These are phyloP conservation scores for Peribatodes rhomboidaria DNA, from an alignment of 2,888 invertebrate species.

Conservation along the genomic window DNA sequence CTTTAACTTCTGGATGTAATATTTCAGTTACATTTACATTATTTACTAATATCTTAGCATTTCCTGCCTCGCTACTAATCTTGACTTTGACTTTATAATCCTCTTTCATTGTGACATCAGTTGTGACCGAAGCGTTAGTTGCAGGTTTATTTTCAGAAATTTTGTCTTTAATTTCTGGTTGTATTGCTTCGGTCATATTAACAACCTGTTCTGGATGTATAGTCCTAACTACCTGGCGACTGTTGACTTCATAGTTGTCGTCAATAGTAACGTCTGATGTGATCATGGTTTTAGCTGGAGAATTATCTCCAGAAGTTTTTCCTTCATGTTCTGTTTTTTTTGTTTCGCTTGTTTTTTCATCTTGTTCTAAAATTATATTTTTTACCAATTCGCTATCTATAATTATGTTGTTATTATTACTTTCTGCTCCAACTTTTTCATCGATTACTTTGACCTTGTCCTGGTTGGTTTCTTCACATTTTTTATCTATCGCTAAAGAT, in stretches of 20 bases:
- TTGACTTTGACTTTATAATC: neutral
- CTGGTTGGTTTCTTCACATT: neutral
- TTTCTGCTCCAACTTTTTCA: neutral
- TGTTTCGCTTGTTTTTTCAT: neutral
- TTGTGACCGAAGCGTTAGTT: neutral
- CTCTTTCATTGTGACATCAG: neutral
- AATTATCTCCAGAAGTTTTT: neutral
- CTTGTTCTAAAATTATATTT: neutral
- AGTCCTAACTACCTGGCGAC: neutral
- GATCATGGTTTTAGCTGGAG: neutral
- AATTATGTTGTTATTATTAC: neutral
- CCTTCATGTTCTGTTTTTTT: neutral
- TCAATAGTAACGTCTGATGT: neutral
- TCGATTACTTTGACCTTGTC: neutral
- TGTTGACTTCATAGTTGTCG: neutral
- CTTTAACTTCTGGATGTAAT: neutral
- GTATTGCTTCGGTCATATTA: neutral
- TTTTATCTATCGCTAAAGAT: neutral
- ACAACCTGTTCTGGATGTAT: neutral
- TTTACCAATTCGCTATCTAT: neutral
- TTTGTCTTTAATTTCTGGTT: neutral
- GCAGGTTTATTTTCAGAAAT: neutral
- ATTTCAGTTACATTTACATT: neutral
- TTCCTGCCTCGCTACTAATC: too few species aligned
- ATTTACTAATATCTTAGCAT: too few species aligned